These are phyloP conservation scores for Morpho achilles DNA, from an alignment of 2,888 invertebrate species.

Conservation along the genomic window DNA sequence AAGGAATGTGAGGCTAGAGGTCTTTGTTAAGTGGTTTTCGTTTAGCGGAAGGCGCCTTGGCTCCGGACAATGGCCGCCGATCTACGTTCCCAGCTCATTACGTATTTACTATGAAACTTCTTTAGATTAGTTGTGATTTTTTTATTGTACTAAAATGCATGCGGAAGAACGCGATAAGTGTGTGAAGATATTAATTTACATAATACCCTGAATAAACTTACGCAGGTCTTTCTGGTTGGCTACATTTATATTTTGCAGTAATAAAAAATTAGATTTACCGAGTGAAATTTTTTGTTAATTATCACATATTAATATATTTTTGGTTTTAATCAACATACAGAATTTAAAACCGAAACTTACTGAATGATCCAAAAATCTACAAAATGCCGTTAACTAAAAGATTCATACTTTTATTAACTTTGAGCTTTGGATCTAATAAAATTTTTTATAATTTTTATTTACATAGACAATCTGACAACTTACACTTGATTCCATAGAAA, in stretches of 20 bases:
- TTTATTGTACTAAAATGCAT: conserved; percentile 28
- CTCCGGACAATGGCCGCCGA: conserved; percentile 71
- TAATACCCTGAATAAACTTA: conserved; percentile 7
- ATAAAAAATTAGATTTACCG: no score
- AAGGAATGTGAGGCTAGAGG: conserved; percentile 46
- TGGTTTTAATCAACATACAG: not conserved
- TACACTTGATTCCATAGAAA: no score
- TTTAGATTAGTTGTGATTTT: conserved; percentile 44
- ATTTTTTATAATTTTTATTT: no score
- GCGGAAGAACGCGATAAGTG: conserved; percentile 23
- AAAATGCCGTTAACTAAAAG: no score
- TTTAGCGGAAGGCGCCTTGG: conserved; percentile 65
- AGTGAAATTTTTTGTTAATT: not conserved
- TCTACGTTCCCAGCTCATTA: conserved; percentile 73
- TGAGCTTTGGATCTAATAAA: no score
- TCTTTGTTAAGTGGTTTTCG: conserved; percentile 49
- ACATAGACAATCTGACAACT: no score
- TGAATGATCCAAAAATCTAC: no score
- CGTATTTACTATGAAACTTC: conserved; percentile 66
- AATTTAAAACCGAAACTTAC: no score
- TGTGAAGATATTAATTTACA: conserved; percentile 23
- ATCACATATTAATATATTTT: not conserved
- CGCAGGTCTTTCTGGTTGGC: not conserved
- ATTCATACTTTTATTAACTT: no score
- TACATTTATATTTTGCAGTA: not conserved